Evolutionary conservation across 2,113 vertebrate genomes (phyloP).

Genomic region (Centropus unirufus): DNA sequence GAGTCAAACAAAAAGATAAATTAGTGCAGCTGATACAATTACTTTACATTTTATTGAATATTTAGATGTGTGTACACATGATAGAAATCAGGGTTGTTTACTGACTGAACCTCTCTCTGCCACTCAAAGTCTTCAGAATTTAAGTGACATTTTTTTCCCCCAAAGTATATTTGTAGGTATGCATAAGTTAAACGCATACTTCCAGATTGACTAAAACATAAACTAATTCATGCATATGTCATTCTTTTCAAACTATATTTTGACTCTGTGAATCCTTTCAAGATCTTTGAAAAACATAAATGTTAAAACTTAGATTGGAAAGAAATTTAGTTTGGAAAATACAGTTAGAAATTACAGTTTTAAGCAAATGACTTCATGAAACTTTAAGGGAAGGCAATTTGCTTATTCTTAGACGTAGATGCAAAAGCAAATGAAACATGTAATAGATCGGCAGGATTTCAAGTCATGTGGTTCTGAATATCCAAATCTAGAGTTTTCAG

Average conservation of each 20-base stretch:
- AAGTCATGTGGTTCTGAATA: not conserved
- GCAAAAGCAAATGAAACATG: constrained; percentile 10
- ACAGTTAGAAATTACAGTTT: not conserved
- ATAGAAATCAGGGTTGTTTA: not conserved
- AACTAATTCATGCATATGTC: not conserved
- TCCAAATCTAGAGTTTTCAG: constrained; percentile 3
- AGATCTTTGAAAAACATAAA: constrained; percentile 47
- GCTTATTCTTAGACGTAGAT: constrained; percentile 39
- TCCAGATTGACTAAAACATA: constrained; percentile 15
- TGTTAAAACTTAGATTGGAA: constrained; percentile 50
- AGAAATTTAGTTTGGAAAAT: constrained; percentile 39
- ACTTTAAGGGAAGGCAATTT: constrained; percentile 49
- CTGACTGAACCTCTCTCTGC: not conserved
- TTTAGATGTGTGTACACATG: not conserved
- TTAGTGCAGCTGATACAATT: not conserved
- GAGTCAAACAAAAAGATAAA: not conserved
- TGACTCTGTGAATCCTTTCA: constrained; percentile 37
- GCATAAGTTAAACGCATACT: not conserved
- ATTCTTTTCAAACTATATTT: constrained; percentile 16
- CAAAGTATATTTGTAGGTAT: not conserved
- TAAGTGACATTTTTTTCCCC: not conserved
- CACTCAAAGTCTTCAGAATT: not conserved
- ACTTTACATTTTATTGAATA: not conserved
- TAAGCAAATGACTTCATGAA: constrained; percentile 31
- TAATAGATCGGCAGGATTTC: not conserved